Evolutionary conservation across 2,888 invertebrate species (phyloP), one percentile per base, ranked within the genome.

Genomic region (Nomada fucata): DNA sequence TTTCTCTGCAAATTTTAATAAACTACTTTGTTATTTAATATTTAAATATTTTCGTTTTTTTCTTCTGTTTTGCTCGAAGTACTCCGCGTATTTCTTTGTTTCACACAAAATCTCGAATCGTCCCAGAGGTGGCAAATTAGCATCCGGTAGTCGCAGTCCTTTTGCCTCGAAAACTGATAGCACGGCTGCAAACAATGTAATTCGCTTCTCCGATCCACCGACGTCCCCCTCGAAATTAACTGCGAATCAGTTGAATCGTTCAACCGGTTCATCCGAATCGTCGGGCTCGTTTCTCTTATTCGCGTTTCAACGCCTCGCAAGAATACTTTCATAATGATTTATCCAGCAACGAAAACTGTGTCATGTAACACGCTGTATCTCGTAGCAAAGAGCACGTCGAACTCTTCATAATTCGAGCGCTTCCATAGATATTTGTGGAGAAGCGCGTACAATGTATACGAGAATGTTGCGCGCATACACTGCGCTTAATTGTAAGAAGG

Each of bases 371-470:
- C 36, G 36, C 36, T 18, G 13, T 20, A 13, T 72, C 60, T 55
- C 47, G 10, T 57, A 60, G 67, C 80, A 73, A 80, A 79, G 42
- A 52, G 61, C 55, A 20, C 42, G 23, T 67, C 15, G 23, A 59
- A 42, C 15, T 2, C 0, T 65, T 60, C 15, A 7, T 42, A 53
- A 59, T 71, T 79, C 70, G 47, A 55, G 84, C 84, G 85, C 85
- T 82, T 82, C 85, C 82, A 84, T 73, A 69, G 60, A 64, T 42
- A 69, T 59, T 70, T 67, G 65, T 78, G 75, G 63, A 79, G 29
- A 70, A 67, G 79, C 83, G 79, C 69, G 85, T 85, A 79, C 47
- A 75, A 88, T 80, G 88, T 88, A 88, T 86, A 88, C 88, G 87
- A 88, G 71, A 79, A 69, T 81, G 73, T 86, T 76, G 80, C 77